phyloP scores from a whole-genome alignment of 2,797 vertebrate genomes.

The Microcaecilia unicolor region DNA sequence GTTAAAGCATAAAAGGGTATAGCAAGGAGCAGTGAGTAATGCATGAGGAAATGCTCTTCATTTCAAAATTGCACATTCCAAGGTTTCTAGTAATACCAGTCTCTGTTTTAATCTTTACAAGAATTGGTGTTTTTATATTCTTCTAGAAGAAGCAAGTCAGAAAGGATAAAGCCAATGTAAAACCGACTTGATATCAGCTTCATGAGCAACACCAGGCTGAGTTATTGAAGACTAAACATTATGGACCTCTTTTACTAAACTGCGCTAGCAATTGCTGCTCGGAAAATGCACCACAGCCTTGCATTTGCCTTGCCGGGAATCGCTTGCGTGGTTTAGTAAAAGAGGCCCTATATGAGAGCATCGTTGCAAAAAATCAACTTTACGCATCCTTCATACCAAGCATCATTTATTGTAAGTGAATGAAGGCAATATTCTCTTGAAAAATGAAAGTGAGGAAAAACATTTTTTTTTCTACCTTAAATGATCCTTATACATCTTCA shows the following conservation, averaged over 20 bases:
- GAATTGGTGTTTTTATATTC: conserved; percentile 9
- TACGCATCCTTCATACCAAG: conserved; percentile 1
- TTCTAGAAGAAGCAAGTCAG: neutral
- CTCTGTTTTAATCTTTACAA: neutral
- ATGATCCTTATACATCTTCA: conserved; percentile 29
- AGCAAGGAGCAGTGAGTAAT: no score
- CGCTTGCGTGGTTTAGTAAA: no score
- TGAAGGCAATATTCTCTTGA: conserved; percentile 1
- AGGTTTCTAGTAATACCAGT: no score
- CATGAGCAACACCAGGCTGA: conserved; percentile 13
- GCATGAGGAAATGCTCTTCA: no score
- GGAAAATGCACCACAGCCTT: no score
- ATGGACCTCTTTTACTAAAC: no score
- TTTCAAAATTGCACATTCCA: no score
- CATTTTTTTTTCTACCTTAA: conserved; percentile 1
- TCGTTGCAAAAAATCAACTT: neutral
- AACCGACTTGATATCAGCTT: conserved; percentile 8
- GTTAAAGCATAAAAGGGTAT: neutral
- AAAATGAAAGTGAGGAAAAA: conserved; percentile 10
- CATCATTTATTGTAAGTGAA: neutral
- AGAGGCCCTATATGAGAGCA: neutral
- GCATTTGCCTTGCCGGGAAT: no score
- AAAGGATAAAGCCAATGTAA: neutral
- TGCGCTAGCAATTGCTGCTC: no score
- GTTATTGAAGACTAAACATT: conserved; percentile 17